phyloP scores from a whole-genome alignment of 1,140 invertebrate species.

The Drosophila repletoides region DNA sequence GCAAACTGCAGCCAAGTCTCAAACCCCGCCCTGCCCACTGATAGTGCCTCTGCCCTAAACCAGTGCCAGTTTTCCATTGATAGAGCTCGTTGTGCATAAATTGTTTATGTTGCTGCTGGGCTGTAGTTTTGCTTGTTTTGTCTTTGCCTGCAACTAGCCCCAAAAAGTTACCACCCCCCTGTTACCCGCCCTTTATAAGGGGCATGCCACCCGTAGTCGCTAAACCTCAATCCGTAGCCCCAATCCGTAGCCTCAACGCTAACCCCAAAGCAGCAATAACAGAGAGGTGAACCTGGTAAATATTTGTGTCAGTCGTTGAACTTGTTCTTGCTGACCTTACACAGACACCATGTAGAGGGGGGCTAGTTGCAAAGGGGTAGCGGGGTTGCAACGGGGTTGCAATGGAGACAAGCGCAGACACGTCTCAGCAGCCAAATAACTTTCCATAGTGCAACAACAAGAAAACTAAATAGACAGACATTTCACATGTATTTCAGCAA shows the following conservation, averaged over 20 bases:
- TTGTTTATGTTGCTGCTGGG: slow-evolving; percentile 60
- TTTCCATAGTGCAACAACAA: slow-evolving; percentile 18
- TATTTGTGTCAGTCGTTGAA: slow-evolving; percentile 75
- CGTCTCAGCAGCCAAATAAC: slow-evolving; percentile 26
- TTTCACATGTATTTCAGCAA: slow-evolving; percentile 15
- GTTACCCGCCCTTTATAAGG: no score
- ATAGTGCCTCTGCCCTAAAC: background rate
- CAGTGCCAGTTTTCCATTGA: slow-evolving; percentile 29
- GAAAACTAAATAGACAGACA: slow-evolving; percentile 17
- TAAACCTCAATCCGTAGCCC: no score
- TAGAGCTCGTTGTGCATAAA: slow-evolving; percentile 68
- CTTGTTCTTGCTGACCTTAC: slow-evolving; percentile 55
- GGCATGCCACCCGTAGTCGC: no score
- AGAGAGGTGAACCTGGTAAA: slow-evolving; percentile 51
- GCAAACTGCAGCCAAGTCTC: slow-evolving; percentile 50
- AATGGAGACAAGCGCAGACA: slow-evolving; percentile 8
- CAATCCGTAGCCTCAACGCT: background rate
- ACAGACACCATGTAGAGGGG: slow-evolving; percentile 4
- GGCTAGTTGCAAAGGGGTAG: background rate
- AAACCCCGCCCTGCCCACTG: slow-evolving; percentile 1
- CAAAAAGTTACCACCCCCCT: slow-evolving; percentile 9
- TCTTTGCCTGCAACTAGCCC: slow-evolving; percentile 29
- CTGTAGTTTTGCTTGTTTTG: slow-evolving; percentile 19
- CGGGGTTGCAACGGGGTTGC: background rate
- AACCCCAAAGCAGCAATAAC: slow-evolving; percentile 36